Conservation (phyloP, 2,888 invertebrate species). For the Drosophila mimica region DNA sequence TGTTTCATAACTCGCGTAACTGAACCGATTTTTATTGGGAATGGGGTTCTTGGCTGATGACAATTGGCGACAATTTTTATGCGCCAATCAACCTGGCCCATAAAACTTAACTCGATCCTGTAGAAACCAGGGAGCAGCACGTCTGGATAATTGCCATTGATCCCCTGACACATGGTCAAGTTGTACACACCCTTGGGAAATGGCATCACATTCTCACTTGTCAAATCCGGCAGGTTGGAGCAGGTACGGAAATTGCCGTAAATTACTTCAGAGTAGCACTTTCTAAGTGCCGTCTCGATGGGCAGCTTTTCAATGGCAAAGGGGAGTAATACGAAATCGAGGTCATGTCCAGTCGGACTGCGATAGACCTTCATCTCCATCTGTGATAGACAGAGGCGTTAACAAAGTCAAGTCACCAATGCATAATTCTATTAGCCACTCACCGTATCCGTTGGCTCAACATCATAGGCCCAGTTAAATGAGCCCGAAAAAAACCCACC, state of each 20-base stretch:
- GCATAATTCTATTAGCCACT: neutral
- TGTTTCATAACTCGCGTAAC: constrained; percentile 1
- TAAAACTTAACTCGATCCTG: accelerated
- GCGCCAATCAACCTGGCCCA: neutral
- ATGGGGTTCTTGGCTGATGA: neutral
- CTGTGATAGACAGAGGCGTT: neutral
- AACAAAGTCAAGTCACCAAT: neutral
- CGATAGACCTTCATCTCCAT: neutral
- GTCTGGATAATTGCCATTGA: neutral
- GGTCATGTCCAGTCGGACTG: neutral
- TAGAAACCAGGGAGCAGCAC: neutral
- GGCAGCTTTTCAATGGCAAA: neutral
- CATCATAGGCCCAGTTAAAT: neutral
- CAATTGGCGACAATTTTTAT: neutral
- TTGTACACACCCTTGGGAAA: neutral
- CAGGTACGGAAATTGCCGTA: neutral
- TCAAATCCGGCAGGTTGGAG: neutral
- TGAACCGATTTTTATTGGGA: neutral
- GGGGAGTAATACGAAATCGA: neutral
- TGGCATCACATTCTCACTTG: neutral
- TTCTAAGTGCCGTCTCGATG: neutral
- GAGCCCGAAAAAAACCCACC: neutral
- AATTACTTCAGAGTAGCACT: too few species aligned
- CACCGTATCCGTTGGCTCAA: neutral
- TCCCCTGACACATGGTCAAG: neutral